phyloP scores from a whole-genome alignment of 2,797 vertebrate species.

The Microctenopoma stevenorrisi region DNA sequence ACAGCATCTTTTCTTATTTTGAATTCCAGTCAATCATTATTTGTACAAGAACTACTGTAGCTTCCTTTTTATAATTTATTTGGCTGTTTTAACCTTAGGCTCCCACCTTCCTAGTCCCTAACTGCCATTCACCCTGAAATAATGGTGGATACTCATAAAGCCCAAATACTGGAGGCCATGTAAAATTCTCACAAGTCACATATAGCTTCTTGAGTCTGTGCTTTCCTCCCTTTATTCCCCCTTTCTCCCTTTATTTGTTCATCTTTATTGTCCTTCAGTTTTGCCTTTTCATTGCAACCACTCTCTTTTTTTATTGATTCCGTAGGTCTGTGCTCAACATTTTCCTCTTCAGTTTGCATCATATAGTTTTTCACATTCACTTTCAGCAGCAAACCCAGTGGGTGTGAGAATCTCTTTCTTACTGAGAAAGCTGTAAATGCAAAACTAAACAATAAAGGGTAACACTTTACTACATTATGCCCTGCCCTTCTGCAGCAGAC shows the following conservation, averaged over 20 bases:
- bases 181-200: conserved; percentile 6
- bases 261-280: conserved; percentile 15
- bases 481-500: conserved; percentile 4
- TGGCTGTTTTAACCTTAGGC: conserved; percentile 4
- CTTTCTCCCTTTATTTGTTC: conserved; percentile 23
- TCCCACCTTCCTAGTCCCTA: conserved; percentile 20
- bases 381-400: conserved; percentile 29
- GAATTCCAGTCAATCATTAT: conserved; percentile 25
- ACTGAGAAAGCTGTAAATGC: conserved; percentile 14
- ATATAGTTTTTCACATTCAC: conserved; percentile 41
- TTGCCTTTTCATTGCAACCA: conserved; percentile 6
- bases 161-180: not conserved
- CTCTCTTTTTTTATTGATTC: conserved; percentile 31
- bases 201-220: conserved; percentile 28
- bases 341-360: conserved; percentile 22
- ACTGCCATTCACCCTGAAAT: conserved; percentile 45
- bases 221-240: conserved; percentile 19
- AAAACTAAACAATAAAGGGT: conserved; percentile 23
- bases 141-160: conserved; percentile 43
- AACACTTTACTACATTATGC: conserved; percentile 25
- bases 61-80: no score
- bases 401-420: conserved; percentile 16
- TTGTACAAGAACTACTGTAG: no score
- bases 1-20: not conserved
- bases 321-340: conserved; percentile 5